phyloP scores from a whole-genome alignment of 2,113 vertebrate genomes.

The Lichenostomus cassidix region DNA sequence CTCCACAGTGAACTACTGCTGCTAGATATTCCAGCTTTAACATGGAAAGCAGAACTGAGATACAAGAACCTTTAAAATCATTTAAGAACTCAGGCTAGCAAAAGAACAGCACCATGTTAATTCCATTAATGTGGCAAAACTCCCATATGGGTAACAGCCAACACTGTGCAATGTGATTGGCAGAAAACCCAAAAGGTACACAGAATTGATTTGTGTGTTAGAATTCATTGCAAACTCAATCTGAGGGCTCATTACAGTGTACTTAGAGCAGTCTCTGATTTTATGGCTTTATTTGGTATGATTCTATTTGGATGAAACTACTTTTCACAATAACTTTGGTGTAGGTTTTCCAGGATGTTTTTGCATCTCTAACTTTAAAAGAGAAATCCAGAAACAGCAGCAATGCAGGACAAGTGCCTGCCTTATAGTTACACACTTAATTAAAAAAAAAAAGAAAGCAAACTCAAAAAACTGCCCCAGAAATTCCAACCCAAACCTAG shows the following conservation, averaged over 20 bases:
- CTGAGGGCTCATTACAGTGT: not conserved
- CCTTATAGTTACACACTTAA: not conserved
- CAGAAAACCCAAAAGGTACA: not conserved
- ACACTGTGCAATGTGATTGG: not conserved
- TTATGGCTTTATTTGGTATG: slow-evolving; percentile 9
- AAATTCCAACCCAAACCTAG: not conserved
- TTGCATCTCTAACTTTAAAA: not conserved
- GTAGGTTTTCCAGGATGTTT: not conserved
- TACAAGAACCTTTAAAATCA: not conserved
- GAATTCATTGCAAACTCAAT: not conserved
- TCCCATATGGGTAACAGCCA: not conserved
- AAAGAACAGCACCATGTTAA: not conserved
- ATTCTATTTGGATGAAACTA: not conserved
- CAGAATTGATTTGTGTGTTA: not conserved
- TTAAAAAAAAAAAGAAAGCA: not conserved
- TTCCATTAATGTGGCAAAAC: not conserved
- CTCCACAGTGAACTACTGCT: not conserved
- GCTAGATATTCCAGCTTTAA: not conserved
- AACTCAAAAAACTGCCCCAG: no score
- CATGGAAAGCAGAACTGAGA: not conserved
- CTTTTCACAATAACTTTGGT: not conserved
- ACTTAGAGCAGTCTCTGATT: not conserved
- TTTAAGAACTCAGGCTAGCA: not conserved
- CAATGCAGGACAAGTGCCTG: not conserved
- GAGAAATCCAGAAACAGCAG: not conserved